Percentiles rank a stretch among this genome's conserved stretches.
Evolutionary conservation across 2,888 invertebrate genomes (phyloP).

Genomic region (Apamea anceps): DNA sequence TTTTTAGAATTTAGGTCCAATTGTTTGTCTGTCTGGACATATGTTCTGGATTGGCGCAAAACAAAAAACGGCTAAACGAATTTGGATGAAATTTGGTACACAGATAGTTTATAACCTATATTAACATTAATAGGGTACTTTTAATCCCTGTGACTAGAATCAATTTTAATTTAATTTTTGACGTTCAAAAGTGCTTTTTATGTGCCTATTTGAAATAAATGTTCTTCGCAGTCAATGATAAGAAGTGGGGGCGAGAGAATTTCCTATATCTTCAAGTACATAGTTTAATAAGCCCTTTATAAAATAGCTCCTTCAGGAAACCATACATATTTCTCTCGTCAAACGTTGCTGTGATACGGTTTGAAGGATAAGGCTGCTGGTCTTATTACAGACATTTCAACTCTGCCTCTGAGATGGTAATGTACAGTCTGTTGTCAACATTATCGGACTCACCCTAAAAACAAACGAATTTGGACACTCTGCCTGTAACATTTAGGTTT

Average conservation of each 20-base stretch:
- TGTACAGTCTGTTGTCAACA: too few relatives aligned
- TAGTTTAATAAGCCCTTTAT: neutral
- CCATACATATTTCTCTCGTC: neutral
- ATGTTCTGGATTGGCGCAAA: neutral
- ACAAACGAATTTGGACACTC: too few relatives aligned
- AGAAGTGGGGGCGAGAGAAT: neutral
- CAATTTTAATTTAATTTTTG: too few relatives aligned
- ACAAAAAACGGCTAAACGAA: neutral
- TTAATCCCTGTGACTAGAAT: too few relatives aligned
- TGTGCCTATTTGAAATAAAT: too few relatives aligned
- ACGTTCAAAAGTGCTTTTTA: too few relatives aligned
- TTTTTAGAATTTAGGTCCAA: neutral
- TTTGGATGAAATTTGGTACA: neutral
- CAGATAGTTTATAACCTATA: neutral
- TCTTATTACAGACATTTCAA: neutral
- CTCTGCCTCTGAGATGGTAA: neutral
- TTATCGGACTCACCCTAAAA: too few relatives aligned
- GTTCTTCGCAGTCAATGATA: neutral
- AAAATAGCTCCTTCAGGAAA: neutral
- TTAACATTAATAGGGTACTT: neutral
- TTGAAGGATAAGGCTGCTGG: neutral
- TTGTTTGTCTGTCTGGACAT: neutral
- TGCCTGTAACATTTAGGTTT: too few relatives aligned
- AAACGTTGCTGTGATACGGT: neutral
- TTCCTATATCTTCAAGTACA: neutral